phyloP scores from a whole-genome alignment of 2,113 vertebrate genomes.

The Cnemophilus loriae region DNA sequence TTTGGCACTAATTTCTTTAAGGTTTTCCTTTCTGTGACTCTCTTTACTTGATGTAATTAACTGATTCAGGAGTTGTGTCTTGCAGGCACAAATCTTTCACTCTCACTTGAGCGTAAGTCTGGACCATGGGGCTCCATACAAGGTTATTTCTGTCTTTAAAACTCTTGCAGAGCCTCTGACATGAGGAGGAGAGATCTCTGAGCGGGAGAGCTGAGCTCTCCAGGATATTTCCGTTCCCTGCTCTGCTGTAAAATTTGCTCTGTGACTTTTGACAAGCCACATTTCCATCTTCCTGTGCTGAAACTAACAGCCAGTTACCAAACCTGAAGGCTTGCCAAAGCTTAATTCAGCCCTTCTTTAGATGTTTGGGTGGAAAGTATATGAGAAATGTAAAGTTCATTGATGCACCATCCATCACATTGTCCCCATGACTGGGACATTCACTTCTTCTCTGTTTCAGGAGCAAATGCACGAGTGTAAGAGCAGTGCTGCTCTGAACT shows the following conservation, averaged over 20 bases:
- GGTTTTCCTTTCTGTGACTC: not conserved
- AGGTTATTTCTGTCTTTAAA: not conserved
- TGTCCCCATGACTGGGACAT: not conserved
- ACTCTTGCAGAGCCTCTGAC: not conserved
- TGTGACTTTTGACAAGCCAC: not conserved
- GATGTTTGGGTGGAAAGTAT: not conserved
- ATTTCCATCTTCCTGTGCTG: not conserved
- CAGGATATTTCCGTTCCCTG: not conserved
- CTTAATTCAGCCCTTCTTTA: not conserved
- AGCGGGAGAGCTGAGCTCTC: not conserved
- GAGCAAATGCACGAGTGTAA: not conserved
- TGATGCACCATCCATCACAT: not conserved
- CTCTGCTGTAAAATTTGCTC: not conserved
- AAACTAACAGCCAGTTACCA: not conserved
- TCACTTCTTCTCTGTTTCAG: not conserved
- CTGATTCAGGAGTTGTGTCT: not conserved
- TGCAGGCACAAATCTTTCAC: not conserved
- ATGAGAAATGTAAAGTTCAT: not conserved
- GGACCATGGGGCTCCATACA: not conserved
- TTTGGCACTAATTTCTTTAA: not conserved
- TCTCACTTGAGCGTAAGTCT: not conserved
- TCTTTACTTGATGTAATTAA: not conserved
- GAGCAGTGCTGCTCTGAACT: not conserved
- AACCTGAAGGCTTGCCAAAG: not conserved
- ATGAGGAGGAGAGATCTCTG: not conserved